Conservation (phyloP, 2,113 vertebrate genomes). For the Trochalopteron elliotii region DNA sequence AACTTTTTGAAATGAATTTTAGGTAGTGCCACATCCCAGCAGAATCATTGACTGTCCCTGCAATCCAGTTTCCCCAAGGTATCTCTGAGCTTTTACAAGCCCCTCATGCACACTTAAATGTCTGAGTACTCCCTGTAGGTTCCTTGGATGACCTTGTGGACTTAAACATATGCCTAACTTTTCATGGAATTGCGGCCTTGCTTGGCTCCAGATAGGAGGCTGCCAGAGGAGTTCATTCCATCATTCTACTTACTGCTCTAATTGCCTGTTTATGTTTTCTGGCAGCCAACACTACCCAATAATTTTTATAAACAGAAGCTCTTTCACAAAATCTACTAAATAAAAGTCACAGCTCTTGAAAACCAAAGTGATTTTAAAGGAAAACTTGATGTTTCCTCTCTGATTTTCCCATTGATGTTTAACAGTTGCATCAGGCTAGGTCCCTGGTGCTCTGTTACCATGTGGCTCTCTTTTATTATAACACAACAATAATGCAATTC, state of each 20-base stretch:
- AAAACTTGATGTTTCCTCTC: constrained; percentile 23
- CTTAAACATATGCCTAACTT: not conserved
- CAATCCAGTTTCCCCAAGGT: not conserved
- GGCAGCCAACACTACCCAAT: constrained; percentile 51
- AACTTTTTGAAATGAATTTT: not conserved
- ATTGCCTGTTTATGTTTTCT: constrained; percentile 64
- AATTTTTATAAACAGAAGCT: constrained; percentile 62
- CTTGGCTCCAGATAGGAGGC: not conserved
- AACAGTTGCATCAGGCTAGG: constrained; percentile 12
- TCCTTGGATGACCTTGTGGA: not conserved
- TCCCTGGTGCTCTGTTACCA: constrained; percentile 21
- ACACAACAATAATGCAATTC: constrained; percentile 51
- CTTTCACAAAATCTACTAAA: constrained; percentile 23
- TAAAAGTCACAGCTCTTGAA: constrained; percentile 39
- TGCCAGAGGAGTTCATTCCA: constrained; percentile 28
- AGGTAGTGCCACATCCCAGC: not conserved
- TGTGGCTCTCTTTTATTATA: constrained; percentile 56
- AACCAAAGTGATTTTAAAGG: constrained; percentile 32
- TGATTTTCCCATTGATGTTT: not conserved
- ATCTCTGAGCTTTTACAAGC: not conserved
- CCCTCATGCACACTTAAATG: not conserved
- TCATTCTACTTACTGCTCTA: not conserved
- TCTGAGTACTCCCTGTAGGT: not conserved
- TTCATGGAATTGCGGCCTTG: not conserved
- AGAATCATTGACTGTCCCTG: accelerated